phyloP scores from a whole-genome alignment of 92 coral and sea anemone species.

The Phymanthus crucifer region DNA sequence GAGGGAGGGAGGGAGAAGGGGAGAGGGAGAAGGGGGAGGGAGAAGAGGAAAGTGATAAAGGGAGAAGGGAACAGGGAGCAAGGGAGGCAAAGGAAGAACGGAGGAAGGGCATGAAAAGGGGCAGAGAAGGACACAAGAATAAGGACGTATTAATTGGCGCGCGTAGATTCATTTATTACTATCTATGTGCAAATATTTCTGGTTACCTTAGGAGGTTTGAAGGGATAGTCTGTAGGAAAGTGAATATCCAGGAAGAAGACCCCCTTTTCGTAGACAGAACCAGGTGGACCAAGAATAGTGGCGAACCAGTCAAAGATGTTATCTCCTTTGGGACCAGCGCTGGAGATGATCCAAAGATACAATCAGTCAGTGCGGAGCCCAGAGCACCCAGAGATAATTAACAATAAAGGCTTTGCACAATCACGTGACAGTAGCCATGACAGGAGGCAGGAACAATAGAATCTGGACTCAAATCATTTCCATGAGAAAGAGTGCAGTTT shows the following conservation, averaged over 20 bases:
- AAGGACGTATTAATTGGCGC: too few species aligned
- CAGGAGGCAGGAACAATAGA: too few species aligned
- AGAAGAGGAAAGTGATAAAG: neutral
- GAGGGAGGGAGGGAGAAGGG: too few species aligned
- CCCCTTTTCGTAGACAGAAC: constrained; percentile 92
- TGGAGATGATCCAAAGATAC: constrained; percentile 21
- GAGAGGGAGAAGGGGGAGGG: too few species aligned
- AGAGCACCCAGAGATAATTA: too few species aligned
- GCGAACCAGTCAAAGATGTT: constrained; percentile 92
- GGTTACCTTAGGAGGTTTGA: constrained; percentile 96
- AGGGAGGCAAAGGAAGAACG: neutral
- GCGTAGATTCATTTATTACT: too few species aligned
- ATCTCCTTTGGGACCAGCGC: constrained; percentile 98
- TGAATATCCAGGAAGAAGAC: constrained; percentile 95
- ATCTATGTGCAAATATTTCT: too few species aligned
- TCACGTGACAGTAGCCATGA: too few species aligned
- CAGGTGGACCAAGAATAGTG: constrained; percentile 95
- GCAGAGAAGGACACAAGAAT: too few species aligned
- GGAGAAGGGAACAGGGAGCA: neutral
- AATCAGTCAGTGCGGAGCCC: neutral
- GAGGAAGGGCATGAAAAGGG: neutral
- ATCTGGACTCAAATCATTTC: too few species aligned
- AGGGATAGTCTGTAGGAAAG: constrained; percentile 94
- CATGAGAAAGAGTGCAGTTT: too few species aligned
- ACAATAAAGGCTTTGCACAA: too few species aligned